Evolutionary conservation across 2,888 invertebrate species (phyloP), one percentile per base, ranked within the genome.

Genomic region (Stratiomys singularior): DNA sequence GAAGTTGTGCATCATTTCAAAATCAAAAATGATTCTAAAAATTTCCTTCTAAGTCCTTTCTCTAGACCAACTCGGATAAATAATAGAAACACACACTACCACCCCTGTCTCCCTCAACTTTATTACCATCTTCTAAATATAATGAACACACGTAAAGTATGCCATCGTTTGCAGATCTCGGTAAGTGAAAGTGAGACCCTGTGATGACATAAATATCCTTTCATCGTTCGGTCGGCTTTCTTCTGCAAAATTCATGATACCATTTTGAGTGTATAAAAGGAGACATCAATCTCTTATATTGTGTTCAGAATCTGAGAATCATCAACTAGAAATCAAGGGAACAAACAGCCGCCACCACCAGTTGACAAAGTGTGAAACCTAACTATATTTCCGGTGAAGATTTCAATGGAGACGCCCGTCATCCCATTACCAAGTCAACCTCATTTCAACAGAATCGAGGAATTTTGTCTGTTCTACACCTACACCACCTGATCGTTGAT

Each of bases 281-380:
- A 52, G 67, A 77, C 76, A 77, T 77, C 76, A 77, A 77, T 77
- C 76, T 77, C 76, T 37, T 66, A 67, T 67, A 77, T 77, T 77
- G 27, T 77, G 11, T 56, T 25, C 56, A n/a, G 37, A 46, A 23
- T 18, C 63, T 66, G 47, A 60, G 44, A 77, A 77, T 77, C 76
- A 77, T 66, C 76, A 77, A 37, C 47, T 66, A 37, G 44, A 67
- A 67, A 77, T 76, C 63, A 64, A 76, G 66, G 76, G 23, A 27
- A 63, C 76, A 27, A 60, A 9, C 23, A 15, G 44, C 46, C 46
- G 18, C 21, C 18, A 76, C 21, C 47, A 28, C 9, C 63, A 25
- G 60, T 63, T n/a, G 25, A 28, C 18, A 60, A 23, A 30, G 44
- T 63, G 63, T 44, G 23, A 47, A 30, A 13, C 27, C 47, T 9